Base-by-base conservation (phyloP, 2,113 vertebrate genomes). In the Limanda limanda region DNA sequence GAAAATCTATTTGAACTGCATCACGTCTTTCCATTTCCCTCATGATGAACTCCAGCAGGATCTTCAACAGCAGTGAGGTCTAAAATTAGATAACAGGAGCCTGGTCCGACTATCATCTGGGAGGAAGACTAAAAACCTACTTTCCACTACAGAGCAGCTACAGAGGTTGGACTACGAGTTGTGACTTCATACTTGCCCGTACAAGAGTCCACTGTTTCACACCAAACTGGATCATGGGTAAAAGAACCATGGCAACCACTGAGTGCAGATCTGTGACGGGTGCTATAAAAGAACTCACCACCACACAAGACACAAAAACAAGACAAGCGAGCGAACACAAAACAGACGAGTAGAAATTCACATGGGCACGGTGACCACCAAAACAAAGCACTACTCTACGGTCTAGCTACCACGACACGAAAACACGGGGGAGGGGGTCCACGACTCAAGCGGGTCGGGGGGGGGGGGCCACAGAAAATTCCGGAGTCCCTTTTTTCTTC, bases 401-500 rank as follows among this genome's bases (percentile, higher is more conserved):
- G 10, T 56, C 74, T 56, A 83, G 20, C 89, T 84, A 86, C 69
- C 69, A 90, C 85, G 58, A 75, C 79, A 86, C 77, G 77, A 77
- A 77, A 25, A 87, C 68, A 87, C 71, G 4, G n/a, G n/a, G n/a
- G 31, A 2, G 9, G 68, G 68, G 59, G 68, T 40, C n/a, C 40
- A 69, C 27, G 25, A 3, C 8, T 20, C 58, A 25, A 13, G 67
- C 61, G 61, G 56, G 74, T 12, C 0, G 4, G 27, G 60, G 18
- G 55, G 24, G 11, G 12, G 56, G 60, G 25, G 35, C 76, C 88
- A 84, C 94, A 95, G 94, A 94, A 78, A 95, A 95, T 91, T 89
- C 92, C 88, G 87, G 91, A 95, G 93, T 87, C 90, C 94, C 90
- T 87, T 95, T 56, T 31, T 96, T 93, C 92, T 95, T 94, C 24